Evolutionary conservation across 2,113 vertebrate genomes (phyloP), one percentile per base, ranked within the genome.

Genomic region (Macquaria ambigua): DNA sequence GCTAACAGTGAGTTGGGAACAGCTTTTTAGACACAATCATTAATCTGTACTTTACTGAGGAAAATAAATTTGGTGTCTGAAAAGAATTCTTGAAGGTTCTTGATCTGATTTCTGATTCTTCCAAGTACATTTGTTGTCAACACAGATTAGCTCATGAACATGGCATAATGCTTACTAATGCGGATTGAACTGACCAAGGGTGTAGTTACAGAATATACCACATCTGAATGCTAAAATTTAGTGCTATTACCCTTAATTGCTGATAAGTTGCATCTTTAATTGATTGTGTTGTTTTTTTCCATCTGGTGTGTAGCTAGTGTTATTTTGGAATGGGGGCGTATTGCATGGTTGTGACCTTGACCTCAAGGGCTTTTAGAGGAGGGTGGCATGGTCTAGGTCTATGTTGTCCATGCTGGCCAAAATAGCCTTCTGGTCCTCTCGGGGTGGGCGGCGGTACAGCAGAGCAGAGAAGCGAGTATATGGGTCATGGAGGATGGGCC

Each of bases 391-490:
- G 87, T 98, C 97, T 25, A 96, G 94, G 95, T 99, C 98, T 0
- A 97, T 97, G 9, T 96, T 97, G 93, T 99, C 98, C 96, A 97
- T 97, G 55, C 97, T 98, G 90, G 97, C 98, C 96, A 99, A 96
- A 94, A 99, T 99, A 39, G 98, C 97, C 79, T 97, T 98, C 97
- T 98, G 98, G 95, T 99, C 98, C 91, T 99, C 98, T 68, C 68
- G 91, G 0, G 95, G 96, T 68, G 97, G 97, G 91, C 97, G 97
- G 79, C 97, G 97, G 95, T 98, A 98, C 84, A 96, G 93, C 89
- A 98, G 96, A 83, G 97, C 97, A 21, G 98, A 99, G 93, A 99
- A 98, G 89, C 98, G 97, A 93, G 96, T 96, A 68, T 98, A 98
- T 75, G 98, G 98, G 92, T 99, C 98, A 82, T 98, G 97, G 91